Conservation (phyloP, 1,140 invertebrate genomes). For the Charaxes varanes region DNA sequence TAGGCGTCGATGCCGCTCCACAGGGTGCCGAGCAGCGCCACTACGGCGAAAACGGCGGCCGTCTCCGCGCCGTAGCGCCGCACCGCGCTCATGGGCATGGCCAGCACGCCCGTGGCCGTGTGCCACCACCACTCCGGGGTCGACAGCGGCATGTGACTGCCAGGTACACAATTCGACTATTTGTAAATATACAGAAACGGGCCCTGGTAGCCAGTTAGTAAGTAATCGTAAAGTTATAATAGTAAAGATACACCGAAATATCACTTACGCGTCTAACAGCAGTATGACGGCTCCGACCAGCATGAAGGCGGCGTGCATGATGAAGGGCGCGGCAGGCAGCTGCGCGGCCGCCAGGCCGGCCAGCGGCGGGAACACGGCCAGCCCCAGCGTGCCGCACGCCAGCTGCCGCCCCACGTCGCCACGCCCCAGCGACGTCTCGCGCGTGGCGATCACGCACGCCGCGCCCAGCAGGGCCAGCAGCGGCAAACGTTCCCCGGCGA, state of each 20-base stretch:
- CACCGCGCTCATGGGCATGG: conserved; percentile 83
- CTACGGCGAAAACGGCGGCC: conserved; percentile 78
- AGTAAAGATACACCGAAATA: background rate
- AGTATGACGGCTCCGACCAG: conserved; percentile 79
- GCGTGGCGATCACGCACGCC: conserved; percentile 85
- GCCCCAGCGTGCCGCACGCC: conserved; percentile 83
- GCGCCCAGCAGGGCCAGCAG: conserved; percentile 83
- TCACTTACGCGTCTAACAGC: conserved; percentile 75
- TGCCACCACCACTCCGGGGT: conserved; percentile 90
- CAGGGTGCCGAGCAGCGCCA: conserved; percentile 82
- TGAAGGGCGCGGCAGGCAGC: conserved; percentile 68
- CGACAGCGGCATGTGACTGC: conserved; percentile 81
- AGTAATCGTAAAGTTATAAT: background rate
- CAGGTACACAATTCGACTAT: background rate
- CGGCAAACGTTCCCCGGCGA: too few relatives aligned
- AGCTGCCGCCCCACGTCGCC: conserved; percentile 88
- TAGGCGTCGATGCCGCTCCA: conserved; percentile 88
- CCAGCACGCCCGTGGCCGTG: conserved; percentile 82
- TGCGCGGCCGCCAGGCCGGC: conserved; percentile 73
- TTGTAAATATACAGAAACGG: too few relatives aligned
- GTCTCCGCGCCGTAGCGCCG: conserved; percentile 83
- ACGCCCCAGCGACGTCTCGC: conserved; percentile 84
- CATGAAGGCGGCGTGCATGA: conserved; percentile 77
- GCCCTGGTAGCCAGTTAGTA: too few relatives aligned
- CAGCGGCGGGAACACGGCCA: conserved; percentile 81